Conservation (phyloP, 2,113 vertebrate genomes). For the Ptilorrhoa leucosticta region DNA sequence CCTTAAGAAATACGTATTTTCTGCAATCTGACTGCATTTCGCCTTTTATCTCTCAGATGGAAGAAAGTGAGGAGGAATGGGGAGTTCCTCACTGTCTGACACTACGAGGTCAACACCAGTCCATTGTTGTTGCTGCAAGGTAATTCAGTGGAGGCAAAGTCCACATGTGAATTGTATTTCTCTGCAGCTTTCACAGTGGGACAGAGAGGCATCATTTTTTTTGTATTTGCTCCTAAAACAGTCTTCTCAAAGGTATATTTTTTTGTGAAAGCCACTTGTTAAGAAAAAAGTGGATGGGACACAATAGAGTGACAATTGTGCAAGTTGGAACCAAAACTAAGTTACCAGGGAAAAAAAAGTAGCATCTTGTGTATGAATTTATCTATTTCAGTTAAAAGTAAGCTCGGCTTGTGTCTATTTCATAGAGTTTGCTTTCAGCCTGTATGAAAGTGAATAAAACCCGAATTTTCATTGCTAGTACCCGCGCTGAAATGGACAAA, state of each 20-base stretch:
- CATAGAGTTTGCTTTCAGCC: background rate
- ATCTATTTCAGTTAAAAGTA: background rate
- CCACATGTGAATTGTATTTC: background rate
- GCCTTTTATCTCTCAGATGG: slow-evolving; percentile 76
- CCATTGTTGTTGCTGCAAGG: slow-evolving; percentile 93
- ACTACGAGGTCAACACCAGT: slow-evolving; percentile 86
- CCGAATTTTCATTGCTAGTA: slow-evolving; percentile 66
- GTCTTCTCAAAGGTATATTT: background rate
- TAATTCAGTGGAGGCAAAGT: slow-evolving; percentile 41
- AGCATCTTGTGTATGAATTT: background rate
- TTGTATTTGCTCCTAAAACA: background rate
- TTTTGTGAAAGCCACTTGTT: background rate
- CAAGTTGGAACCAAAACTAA: background rate
- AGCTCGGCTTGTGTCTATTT: background rate
- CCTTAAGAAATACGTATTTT: background rate
- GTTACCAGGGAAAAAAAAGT: background rate
- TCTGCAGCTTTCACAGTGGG: background rate
- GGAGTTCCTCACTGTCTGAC: slow-evolving; percentile 94
- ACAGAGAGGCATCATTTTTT: background rate
- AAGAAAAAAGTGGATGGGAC: background rate
- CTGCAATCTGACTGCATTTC: background rate
- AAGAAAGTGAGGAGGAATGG: slow-evolving; percentile 96
- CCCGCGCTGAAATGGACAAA: slow-evolving; percentile 87
- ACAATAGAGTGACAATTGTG: background rate
- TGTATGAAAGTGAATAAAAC: background rate